Base-by-base conservation (phyloP, 30 jellyfish, hydroid and myxozoan species). In the Aurelia coerulea region DNA sequence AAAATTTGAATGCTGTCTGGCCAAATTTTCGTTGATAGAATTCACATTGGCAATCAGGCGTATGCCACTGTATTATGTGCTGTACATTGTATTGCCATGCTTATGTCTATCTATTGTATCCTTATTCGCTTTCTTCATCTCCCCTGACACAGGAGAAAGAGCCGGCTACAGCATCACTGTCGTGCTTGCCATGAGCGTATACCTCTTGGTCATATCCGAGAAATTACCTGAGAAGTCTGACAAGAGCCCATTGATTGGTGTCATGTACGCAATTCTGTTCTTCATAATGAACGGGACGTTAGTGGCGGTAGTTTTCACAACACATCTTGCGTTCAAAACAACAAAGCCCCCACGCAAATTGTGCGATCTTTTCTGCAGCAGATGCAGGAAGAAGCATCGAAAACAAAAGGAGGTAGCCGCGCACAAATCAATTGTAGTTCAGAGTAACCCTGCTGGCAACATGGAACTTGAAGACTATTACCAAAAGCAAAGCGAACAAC, bases 141-240 rank as follows among this genome's bases (percentile, higher is more conserved):
- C 96, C 14, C 80, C 91, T 51, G 96, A 87, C 14, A 53, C 80
- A 4, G 96, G 96, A 42, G 96, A 87, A 78, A 73, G 91, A 19
- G 68, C 79, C 32, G 91, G 88, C 14, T 87, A 78, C 51, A 79
- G 92, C 10, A 88, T 90, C 78, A 83, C 97, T 9, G 77, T 90
- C 33, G 87, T 90, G 1, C 83, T 90, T 59, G 90, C 94, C 18
- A 78, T 90, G 85, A 77, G 88, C 73, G 97, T 90, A 0, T 90
- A 83, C 60, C 64, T 90, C n/a, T 73, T 83, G 42, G 95, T 90
- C 8, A 84, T 90, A 33, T 83, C 95, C 19, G 94, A 83, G 14
- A 90, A 83, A 78, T 52, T 90, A 23, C 97, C 97, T 14, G 95
- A 84, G 54, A 83, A 83, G 37, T 83, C 95, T 9, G 89, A 90